Conservation (phyloP, 2,113 vertebrate genomes). For the Alosa alosa region DNA sequence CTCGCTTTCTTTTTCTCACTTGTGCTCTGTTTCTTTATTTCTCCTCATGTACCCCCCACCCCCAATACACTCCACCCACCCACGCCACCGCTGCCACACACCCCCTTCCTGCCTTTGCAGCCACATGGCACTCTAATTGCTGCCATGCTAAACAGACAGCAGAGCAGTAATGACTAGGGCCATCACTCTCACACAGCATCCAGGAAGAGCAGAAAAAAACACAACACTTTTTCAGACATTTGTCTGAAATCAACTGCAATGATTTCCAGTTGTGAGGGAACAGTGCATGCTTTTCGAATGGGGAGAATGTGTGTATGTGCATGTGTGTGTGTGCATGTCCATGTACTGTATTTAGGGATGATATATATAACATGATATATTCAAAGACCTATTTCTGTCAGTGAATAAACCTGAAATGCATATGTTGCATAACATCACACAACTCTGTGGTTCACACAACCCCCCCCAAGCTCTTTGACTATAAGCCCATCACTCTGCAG, state of each 20-base stretch:
- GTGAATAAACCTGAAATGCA: conserved; percentile 4
- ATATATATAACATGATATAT: conserved; percentile 1
- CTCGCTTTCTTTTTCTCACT: neutral
- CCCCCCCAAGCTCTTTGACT: neutral
- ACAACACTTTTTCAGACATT: conserved; percentile 65
- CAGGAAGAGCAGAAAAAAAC: conserved; percentile 34
- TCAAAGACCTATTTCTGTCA: conserved; percentile 11
- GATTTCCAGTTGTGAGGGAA: conserved; percentile 23
- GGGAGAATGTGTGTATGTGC: neutral
- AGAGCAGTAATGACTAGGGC: conserved; percentile 84
- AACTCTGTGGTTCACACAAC: neutral
- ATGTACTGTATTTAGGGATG: neutral
- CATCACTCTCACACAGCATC: conserved; percentile 80
- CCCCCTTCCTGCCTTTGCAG: conserved; percentile 73
- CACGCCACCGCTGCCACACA: neutral
- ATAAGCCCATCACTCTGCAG: conserved; percentile 1
- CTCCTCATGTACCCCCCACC: neutral
- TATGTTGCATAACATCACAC: conserved; percentile 8
- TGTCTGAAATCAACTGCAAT: conserved; percentile 47
- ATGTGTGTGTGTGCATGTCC: neutral
- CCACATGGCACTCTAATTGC: conserved; percentile 85
- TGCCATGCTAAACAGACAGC: conserved; percentile 81
- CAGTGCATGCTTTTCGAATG: neutral
- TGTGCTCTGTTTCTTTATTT: neutral
- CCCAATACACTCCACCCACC: neutral